phyloP scores from a whole-genome alignment of 2,797 vertebrate genomes.

The Pangasius djambal region DNA sequence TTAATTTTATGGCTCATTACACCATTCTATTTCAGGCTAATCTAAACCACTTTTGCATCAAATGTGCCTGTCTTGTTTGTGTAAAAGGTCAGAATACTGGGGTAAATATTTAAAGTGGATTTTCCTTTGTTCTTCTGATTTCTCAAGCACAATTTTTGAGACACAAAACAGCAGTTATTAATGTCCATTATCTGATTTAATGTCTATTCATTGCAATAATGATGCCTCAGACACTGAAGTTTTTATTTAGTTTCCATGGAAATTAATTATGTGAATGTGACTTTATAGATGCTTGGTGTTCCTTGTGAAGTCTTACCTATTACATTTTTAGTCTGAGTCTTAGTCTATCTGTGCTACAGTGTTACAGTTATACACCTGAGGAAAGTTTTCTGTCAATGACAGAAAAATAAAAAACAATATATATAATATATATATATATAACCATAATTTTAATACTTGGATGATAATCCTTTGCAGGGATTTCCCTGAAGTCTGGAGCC shows the following conservation, averaged over 20 bases:
- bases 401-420: not conserved
- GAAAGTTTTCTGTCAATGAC: not conserved
- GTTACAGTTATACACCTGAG: too few relatives aligned
- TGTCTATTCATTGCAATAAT: not conserved
- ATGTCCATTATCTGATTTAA: not conserved
- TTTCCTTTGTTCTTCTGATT: constrained; percentile 3
- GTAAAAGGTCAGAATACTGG: constrained; percentile 20
- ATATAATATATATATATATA: not conserved
- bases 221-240: not conserved
- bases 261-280: not conserved
- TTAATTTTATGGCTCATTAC: constrained; percentile 43
- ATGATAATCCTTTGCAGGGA: too few relatives aligned
- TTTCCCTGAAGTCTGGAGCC: too few relatives aligned
- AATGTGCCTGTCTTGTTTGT: constrained; percentile 24
- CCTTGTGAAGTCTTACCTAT: not conserved
- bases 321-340: not conserved
- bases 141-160: not conserved
- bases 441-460: too few relatives aligned
- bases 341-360: not conserved
- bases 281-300: not conserved
- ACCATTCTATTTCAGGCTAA: constrained; percentile 27
- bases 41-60: constrained; percentile 41
- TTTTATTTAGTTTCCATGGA: constrained; percentile 8
- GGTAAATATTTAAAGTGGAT: not conserved
- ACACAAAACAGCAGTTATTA: not conserved